These are phyloP conservation scores for Loris lydekkerianus DNA, from an alignment of 2,797 vertebrate genomes.

Conservation along the genomic window DNA sequence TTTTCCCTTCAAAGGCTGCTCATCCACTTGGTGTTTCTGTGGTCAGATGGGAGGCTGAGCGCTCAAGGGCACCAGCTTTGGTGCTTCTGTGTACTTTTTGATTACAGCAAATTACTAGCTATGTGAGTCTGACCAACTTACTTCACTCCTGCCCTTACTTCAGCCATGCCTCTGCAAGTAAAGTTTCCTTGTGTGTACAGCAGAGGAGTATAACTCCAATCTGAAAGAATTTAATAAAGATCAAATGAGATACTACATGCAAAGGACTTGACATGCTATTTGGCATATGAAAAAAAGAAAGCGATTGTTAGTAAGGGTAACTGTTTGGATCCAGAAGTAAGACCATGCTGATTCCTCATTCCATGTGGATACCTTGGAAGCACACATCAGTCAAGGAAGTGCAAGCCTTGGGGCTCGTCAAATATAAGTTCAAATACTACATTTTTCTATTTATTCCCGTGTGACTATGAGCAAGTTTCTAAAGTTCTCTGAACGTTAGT, in stretches of 20 bases:
- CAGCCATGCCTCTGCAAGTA: neutral
- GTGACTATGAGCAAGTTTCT: neutral
- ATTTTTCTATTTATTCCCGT: neutral
- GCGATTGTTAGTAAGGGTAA: neutral
- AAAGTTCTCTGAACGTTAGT: neutral
- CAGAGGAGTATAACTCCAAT: neutral
- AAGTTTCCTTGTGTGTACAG: neutral
- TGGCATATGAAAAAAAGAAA: neutral
- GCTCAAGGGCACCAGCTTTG: neutral
- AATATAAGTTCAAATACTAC: neutral
- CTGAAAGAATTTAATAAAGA: neutral
- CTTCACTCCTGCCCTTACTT: neutral
- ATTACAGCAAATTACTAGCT: neutral
- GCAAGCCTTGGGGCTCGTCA: neutral
- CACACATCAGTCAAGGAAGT: neutral
- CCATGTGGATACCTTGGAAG: neutral
- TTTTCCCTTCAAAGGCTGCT: neutral
- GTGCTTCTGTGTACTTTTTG: neutral
- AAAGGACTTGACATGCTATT: neutral
- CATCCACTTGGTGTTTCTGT: neutral
- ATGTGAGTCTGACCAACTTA: neutral
- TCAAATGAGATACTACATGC: neutral
- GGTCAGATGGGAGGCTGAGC: neutral
- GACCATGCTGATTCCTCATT: neutral
- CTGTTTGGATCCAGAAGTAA: neutral